phyloP scores from a whole-genome alignment of 2,888 invertebrate species.

The Tenthredo livida region DNA sequence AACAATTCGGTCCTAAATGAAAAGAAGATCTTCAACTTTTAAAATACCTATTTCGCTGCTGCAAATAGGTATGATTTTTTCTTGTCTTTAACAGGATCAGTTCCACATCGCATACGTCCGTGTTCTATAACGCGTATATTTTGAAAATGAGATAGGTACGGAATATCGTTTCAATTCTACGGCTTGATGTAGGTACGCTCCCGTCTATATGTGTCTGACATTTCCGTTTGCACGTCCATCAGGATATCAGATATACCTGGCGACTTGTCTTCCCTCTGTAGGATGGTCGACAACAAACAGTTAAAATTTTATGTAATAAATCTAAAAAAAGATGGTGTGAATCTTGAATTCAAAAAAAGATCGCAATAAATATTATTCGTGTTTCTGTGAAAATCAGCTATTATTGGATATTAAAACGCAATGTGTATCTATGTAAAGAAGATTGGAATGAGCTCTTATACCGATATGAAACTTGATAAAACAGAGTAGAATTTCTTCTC shows the following conservation, averaged over 20 bases:
- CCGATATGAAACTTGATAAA: neutral
- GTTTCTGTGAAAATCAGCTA: neutral
- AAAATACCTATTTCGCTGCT: too few relatives aligned
- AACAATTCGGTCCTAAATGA: too few relatives aligned
- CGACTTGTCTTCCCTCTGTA: neutral
- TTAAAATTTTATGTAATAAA: neutral
- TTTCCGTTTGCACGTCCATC: constrained; percentile 21
- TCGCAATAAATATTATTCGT: neutral
- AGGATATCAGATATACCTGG: neutral
- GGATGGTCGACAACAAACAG: neutral
- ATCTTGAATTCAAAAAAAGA: neutral
- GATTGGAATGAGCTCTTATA: neutral
- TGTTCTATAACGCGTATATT: neutral
- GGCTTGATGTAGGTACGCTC: neutral
- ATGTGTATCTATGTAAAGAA: neutral
- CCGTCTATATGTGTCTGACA: neutral
- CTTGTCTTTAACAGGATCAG: neutral
- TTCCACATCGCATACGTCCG: neutral
- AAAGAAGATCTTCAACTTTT: too few relatives aligned
- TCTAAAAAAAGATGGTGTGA: neutral
- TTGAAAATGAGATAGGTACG: neutral
- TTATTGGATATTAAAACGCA: neutral
- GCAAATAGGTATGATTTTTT: neutral
- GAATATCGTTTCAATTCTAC: neutral
- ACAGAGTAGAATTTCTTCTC: neutral